phyloP scores from a whole-genome alignment of 2,888 invertebrate genomes.

The Lasioglossum vierecki region DNA sequence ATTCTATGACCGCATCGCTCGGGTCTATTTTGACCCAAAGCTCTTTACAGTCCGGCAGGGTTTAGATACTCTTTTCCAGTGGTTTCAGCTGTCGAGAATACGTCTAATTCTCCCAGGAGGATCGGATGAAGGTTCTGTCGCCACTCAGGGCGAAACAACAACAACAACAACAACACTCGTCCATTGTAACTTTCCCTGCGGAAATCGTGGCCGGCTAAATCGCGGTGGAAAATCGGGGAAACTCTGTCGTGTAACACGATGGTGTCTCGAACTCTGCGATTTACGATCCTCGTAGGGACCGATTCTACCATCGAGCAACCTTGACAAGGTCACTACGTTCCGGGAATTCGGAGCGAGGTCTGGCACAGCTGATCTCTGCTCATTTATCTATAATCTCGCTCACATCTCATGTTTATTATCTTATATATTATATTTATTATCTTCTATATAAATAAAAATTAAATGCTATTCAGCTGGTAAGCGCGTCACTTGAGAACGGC shows the following conservation, averaged over 20 bases:
- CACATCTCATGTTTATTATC: too few species aligned
- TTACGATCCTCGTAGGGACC: neutral
- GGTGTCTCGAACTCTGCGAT: neutral
- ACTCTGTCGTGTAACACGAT: neutral
- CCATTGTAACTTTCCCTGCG: neutral
- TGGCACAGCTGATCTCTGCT: neutral
- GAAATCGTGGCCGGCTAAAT: neutral
- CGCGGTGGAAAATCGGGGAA: conserved; percentile 11
- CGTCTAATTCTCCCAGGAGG: neutral
- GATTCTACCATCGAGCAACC: conserved; percentile 6
- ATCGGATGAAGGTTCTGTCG: neutral
- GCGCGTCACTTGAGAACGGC: too few species aligned
- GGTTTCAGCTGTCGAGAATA: neutral
- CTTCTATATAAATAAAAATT: too few species aligned
- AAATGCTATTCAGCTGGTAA: too few species aligned
- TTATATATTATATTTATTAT: too few species aligned
- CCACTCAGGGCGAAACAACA: neutral
- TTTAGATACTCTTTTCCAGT: neutral
- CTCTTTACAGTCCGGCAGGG: neutral
- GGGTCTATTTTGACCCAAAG: too few species aligned
- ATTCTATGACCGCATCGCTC: too few species aligned
- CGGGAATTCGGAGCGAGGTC: conserved; percentile 15
- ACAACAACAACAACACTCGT: conserved; percentile 6
- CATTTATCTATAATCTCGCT: neutral
- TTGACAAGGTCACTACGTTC: conserved; percentile 38